phyloP scores from a whole-genome alignment of 2,797 vertebrate species.

The Acanthurus tractus region DNA sequence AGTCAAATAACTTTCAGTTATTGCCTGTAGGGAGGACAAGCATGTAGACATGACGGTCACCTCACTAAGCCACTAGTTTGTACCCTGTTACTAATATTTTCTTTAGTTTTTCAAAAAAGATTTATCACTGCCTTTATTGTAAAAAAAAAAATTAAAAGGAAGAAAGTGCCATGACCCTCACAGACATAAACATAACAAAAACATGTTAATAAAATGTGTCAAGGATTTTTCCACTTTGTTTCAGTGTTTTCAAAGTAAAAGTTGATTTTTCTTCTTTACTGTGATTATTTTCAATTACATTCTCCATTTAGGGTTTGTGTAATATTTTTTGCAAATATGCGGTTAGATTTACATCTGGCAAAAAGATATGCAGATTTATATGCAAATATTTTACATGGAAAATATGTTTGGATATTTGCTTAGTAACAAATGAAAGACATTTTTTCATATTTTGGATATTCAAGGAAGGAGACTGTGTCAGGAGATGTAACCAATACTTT shows the following conservation, averaged over 20 bases:
- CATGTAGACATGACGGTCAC: constrained; percentile 52
- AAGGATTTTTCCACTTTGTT: background rate
- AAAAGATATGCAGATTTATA: background rate
- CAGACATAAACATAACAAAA: background rate
- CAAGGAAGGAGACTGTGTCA: background rate
- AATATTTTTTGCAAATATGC: background rate
- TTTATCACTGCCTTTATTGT: background rate
- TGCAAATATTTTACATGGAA: background rate
- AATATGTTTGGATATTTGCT: background rate
- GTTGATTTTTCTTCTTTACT: background rate
- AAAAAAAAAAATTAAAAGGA: no score
- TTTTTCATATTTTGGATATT: background rate
- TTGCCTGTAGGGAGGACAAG: constrained; percentile 72
- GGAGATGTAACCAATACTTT: background rate
- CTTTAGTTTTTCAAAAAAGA: background rate
- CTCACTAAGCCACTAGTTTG: constrained; percentile 28
- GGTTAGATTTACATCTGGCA: background rate
- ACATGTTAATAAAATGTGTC: background rate
- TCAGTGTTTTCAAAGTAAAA: background rate
- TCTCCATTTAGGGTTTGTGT: background rate
- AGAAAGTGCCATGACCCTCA: no score
- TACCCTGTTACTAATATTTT: background rate
- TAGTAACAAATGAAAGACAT: fast-evolving
- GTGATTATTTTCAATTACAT: no score
- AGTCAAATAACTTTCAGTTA: constrained; percentile 68